Evolutionary conservation across 2,113 vertebrate genomes (phyloP), one percentile per base, ranked within the genome.

Genomic region (Cyanoderma ruficeps): DNA sequence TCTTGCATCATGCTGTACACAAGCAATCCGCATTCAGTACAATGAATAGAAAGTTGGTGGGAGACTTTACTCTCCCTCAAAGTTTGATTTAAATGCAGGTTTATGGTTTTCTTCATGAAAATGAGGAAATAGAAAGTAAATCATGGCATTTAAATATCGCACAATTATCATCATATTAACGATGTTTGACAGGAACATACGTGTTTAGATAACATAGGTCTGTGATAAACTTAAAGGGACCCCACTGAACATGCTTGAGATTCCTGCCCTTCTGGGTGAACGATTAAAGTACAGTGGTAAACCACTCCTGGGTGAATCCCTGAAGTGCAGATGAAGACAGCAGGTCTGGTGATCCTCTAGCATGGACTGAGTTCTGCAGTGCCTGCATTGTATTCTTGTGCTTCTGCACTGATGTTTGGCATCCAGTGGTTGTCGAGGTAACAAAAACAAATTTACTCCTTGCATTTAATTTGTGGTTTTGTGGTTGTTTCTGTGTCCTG

Each of bases 1-100:
- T 71, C 6, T 63, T 79, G 61, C 1, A 2, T 37, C 15, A 17
- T 6, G 8, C 5, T 22, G 17, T 46, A 20, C 1, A 4, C 4
- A 85, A 92, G 23, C 3, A 53, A 44, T n/a, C 35, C 42, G 3
- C 3, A 19, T 23, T 50, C 53, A 41, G 22, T 42, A 31, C 4
- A 9, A 27, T 8, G 10, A 92, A 46, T 2, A 25, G 20, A 52
- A 89, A 41, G 21, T 39, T 7, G 0, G 15, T 57, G 10, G 16
- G 50, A 47, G 14, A 41, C 10, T 12, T 41, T 27, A 17, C 1
- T 11, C 10, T 4, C 13, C 3, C 33, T 30, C 6, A 60, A 20
- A 82, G 3, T 46, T 71, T 63, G 4, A 39, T 75, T 91, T 88
- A 70, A 55, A 37, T 53, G 17, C 5, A 24, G 1, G 10, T 68